Conservation (phyloP, 1,140 invertebrate species). For the Meloidogyne floridensis region DNA sequence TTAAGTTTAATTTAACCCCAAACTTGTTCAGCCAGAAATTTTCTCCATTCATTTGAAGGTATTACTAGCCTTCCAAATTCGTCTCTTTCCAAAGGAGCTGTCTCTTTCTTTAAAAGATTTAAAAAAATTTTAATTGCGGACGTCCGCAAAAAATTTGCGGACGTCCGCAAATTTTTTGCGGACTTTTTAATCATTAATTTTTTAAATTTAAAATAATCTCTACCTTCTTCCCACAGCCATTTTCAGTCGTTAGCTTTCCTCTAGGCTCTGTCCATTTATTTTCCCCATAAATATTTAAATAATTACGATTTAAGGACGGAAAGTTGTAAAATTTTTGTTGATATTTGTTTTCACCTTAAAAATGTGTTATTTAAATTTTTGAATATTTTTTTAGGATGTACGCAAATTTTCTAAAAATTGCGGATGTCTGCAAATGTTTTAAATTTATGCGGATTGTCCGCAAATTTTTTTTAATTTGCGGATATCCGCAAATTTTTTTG, state of each 20-base stretch:
- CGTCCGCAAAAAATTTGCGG: too few species aligned
- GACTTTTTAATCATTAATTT: too few species aligned
- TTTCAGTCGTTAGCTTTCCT: background rate
- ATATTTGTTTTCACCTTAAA: background rate
- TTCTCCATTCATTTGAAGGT: background rate
- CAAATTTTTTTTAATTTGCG: too few species aligned
- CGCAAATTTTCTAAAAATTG: too few species aligned
- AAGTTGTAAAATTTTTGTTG: background rate
- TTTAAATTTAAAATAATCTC: background rate
- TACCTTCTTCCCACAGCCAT: background rate
- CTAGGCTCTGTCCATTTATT: background rate
- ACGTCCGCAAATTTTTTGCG: too few species aligned
- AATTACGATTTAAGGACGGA: background rate
- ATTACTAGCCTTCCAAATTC: background rate
- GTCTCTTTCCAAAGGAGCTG: conserved; percentile 5
- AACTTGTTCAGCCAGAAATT: background rate
- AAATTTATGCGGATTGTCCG: background rate
- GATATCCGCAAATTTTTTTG: background rate
- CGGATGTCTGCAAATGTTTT: background rate
- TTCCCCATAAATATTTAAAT: background rate
- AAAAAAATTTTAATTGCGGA: background rate
- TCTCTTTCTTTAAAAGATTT: background rate
- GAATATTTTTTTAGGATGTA: too few species aligned
- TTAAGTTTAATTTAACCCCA: background rate
- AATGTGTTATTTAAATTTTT: too few species aligned